Percentiles rank a stretch among this genome's conserved stretches.
phyloP scores from a whole-genome alignment of 2,797 vertebrate genomes.

The Argyrosomus regius region DNA sequence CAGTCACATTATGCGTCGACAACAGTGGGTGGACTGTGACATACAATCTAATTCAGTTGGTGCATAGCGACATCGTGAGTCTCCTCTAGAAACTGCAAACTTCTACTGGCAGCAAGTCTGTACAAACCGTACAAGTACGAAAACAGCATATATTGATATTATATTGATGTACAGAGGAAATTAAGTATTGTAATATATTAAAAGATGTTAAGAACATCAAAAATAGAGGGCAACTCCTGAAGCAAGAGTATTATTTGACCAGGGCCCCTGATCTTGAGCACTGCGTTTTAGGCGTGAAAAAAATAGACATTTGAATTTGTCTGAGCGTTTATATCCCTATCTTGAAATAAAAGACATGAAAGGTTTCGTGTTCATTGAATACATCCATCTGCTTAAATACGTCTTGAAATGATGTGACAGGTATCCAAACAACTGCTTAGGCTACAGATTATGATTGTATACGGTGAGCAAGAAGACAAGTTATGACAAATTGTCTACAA shows the following conservation, averaged over 20 bases:
- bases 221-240: no score
- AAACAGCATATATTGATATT: rapidly evolving
- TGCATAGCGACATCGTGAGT: no score
- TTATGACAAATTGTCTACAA: neutral
- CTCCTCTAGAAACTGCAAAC: no score
- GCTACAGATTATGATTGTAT: neutral
- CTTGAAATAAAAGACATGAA: no score
- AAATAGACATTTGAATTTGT: neutral
- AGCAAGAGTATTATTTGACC: neutral
- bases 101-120: no score
- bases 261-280: neutral
- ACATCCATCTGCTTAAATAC: neutral
- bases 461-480: rapidly evolving
- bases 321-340: neutral
- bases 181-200: neutral
- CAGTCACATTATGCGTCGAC: neutral
- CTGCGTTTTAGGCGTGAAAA: neutral
- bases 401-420: neutral
- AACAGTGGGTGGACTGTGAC: no score
- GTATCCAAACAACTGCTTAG: neutral
- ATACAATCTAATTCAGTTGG: no score
- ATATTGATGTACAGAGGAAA: rapidly evolving
- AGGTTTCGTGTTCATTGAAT: neutral
- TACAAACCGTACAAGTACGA: no score
- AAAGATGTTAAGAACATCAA: neutral